phyloP scores from a whole-genome alignment of 1,140 invertebrate genomes.

The Leptinotarsa undecemlineata region DNA sequence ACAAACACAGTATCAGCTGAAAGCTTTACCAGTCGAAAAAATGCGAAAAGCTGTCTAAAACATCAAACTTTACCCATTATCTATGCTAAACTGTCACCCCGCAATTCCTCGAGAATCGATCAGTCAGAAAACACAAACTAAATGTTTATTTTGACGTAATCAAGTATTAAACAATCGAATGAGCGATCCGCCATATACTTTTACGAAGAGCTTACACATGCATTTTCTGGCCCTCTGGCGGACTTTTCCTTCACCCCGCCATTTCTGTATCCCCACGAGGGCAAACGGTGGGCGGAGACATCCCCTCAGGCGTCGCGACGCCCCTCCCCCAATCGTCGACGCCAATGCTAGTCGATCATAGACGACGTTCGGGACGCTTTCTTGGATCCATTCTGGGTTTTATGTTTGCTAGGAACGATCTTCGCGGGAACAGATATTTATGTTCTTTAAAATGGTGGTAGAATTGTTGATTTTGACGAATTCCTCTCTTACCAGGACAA shows the following conservation, averaged over 20 bases:
- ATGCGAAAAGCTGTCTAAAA: constrained; percentile 8
- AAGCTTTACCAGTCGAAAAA: neutral
- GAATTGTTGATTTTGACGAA: neutral
- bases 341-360: constrained; percentile 9
- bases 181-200: constrained; percentile 39
- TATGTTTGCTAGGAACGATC: neutral
- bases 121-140: constrained; percentile 35
- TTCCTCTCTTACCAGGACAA: neutral
- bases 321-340: neutral
- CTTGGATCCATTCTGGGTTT: neutral
- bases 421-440: neutral
- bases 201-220: constrained; percentile 27
- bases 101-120: constrained; percentile 14
- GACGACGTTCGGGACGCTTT: constrained; percentile 1
- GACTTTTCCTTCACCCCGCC: constrained; percentile 27
- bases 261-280: constrained; percentile 1
- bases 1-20: neutral
- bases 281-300: neutral
- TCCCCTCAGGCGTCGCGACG: constrained; percentile 12
- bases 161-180: constrained; percentile 39
- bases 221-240: constrained; percentile 35
- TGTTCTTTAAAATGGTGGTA: neutral
- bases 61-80: constrained; percentile 39
- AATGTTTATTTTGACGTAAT: constrained; percentile 37
- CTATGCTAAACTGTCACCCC: neutral